These are phyloP conservation scores for Urophycis tenuis DNA, from an alignment of 2,797 vertebrate genomes.

Conservation along the genomic window DNA sequence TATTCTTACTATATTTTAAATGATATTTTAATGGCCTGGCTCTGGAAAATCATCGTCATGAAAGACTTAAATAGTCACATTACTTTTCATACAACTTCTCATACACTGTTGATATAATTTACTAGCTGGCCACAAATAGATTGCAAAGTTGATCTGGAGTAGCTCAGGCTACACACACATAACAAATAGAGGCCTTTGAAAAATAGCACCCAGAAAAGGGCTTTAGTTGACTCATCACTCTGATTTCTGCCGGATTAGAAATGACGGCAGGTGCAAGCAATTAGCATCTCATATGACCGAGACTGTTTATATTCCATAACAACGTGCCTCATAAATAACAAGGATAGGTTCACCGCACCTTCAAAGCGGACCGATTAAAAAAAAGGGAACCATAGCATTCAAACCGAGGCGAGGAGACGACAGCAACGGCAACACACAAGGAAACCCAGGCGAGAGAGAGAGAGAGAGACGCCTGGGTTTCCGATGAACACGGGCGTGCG, in stretches of 20 bases:
- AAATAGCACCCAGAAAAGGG: conserved; percentile 25
- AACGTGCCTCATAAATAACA: neutral
- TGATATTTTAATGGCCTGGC: no score
- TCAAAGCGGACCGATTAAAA: neutral
- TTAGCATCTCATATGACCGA: conserved; percentile 25
- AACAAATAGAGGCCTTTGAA: conserved; percentile 27
- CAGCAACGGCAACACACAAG: neutral
- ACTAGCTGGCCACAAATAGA: conserved; percentile 25
- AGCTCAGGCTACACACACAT: conserved; percentile 1
- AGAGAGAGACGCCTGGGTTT: no score
- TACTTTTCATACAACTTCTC: neutral
- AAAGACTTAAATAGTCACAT: neutral
- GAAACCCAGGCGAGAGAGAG: neutral
- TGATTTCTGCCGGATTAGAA: conserved; percentile 45
- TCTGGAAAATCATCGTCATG: neutral
- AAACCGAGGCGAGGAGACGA: conserved; percentile 8
- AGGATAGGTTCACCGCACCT: neutral
- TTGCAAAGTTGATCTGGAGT: conserved; percentile 14
- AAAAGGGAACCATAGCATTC: neutral
- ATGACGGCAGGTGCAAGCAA: conserved; percentile 37
- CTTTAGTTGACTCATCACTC: conserved; percentile 55
- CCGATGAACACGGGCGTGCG: no score
- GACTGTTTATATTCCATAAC: conserved; percentile 5
- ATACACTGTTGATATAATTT: neutral
- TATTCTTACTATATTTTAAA: no score